Conservation (phyloP, 2,113 vertebrate species). For the Gulo gulo region DNA sequence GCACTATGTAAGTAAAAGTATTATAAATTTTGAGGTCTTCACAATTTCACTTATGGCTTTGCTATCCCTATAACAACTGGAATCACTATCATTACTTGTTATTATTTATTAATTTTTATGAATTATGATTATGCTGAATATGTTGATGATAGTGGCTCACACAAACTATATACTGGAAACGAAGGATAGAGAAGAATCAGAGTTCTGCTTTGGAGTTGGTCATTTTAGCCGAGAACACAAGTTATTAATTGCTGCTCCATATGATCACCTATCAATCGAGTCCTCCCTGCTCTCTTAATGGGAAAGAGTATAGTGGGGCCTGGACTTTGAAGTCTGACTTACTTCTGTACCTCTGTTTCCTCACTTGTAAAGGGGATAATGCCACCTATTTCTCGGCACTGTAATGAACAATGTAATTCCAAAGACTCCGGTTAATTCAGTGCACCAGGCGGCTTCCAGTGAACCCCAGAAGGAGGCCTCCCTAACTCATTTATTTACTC, state of each 20-base stretch:
- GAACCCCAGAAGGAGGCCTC: not conserved
- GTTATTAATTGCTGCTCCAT: not conserved
- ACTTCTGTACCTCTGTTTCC: not conserved
- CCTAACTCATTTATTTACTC: not conserved
- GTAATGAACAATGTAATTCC: not conserved
- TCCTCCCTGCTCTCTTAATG: not conserved
- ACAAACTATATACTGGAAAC: not conserved
- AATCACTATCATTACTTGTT: not conserved
- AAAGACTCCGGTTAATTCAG: not conserved
- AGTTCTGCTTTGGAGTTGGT: not conserved
- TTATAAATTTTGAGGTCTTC: not conserved
- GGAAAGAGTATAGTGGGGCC: not conserved
- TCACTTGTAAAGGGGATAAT: not conserved
- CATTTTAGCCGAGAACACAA: not conserved
- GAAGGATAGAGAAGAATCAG: not conserved
- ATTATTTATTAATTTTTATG: not conserved
- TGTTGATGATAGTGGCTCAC: not conserved
- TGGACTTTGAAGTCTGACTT: not conserved
- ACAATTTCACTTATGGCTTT: slow-evolving; percentile 16
- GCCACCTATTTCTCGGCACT: not conserved
- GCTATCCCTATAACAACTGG: not conserved
- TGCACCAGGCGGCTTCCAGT: not conserved
- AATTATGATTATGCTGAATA: not conserved
- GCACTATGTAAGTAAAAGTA: not conserved
- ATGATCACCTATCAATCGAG: not conserved